Conservation (phyloP, 2,113 vertebrate species). For the Sander lucioperca region DNA sequence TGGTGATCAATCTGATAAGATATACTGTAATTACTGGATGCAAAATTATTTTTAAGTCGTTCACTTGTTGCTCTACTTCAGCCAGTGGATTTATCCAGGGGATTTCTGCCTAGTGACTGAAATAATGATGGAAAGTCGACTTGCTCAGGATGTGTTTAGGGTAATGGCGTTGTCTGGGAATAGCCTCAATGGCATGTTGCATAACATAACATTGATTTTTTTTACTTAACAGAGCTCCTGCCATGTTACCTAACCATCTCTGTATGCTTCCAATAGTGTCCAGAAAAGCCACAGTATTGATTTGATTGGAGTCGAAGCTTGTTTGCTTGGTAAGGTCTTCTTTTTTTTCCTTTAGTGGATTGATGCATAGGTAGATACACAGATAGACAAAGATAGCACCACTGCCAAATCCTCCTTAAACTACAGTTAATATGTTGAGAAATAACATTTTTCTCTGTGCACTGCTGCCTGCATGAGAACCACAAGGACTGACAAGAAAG, state of each 20-base stretch:
- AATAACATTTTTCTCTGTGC: neutral
- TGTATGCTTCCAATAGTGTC: slow-evolving; percentile 33
- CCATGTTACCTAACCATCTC: slow-evolving; percentile 56
- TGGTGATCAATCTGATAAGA: slow-evolving; percentile 12
- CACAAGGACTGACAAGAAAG: neutral
- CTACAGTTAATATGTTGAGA: neutral
- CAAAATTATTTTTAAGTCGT: slow-evolving; percentile 4
- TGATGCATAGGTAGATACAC: neutral
- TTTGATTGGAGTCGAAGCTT: slow-evolving; percentile 16
- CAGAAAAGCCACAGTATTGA: slow-evolving; percentile 51
- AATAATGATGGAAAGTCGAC: neutral
- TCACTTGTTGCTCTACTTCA: slow-evolving; percentile 3
- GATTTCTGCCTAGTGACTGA: neutral
- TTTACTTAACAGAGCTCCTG: slow-evolving; percentile 66
- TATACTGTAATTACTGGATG: neutral
- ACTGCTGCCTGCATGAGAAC: neutral
- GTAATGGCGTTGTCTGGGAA: slow-evolving; percentile 51
- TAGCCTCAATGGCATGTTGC: slow-evolving; percentile 59
- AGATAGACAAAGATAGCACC: neutral
- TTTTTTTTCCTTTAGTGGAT: neutral
- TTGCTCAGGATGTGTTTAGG: slow-evolving; percentile 43
- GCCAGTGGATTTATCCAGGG: neutral
- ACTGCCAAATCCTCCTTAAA: neutral
- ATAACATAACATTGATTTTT: slow-evolving; percentile 73
- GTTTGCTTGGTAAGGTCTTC: slow-evolving; percentile 5